phyloP scores from a whole-genome alignment of 2,888 invertebrate species.

The Allolobophora icterica region DNA sequence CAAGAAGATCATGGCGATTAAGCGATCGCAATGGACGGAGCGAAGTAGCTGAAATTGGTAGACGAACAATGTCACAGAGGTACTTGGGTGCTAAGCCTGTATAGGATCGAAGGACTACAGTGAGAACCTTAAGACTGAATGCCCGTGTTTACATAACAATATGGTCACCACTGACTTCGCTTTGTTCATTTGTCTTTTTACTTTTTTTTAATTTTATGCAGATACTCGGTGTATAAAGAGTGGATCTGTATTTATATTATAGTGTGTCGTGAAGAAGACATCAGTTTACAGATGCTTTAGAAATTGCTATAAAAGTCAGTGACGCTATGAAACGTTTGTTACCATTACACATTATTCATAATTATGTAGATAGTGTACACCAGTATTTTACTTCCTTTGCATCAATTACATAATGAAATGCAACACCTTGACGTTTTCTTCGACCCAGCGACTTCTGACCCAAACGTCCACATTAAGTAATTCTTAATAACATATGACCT shows the following conservation, averaged over 20 bases:
- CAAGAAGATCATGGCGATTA: too few relatives aligned
- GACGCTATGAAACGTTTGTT: not conserved
- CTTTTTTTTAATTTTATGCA: not conserved
- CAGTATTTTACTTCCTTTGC: not conserved
- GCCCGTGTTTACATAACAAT: too few relatives aligned
- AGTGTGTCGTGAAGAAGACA: not conserved
- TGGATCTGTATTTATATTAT: too few relatives aligned
- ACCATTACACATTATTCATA: not conserved
- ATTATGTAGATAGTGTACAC: not conserved
- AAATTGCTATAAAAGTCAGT: not conserved
- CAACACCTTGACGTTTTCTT: not conserved
- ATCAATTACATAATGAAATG: not conserved
- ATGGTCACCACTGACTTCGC: too few relatives aligned
- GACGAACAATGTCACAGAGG: too few relatives aligned
- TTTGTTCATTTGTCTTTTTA: too few relatives aligned
- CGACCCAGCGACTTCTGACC: not conserved
- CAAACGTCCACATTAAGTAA: not conserved
- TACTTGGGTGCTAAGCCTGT: too few relatives aligned
- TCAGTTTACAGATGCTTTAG: not conserved
- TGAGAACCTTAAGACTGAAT: too few relatives aligned
- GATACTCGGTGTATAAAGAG: not conserved
- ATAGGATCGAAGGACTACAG: too few relatives aligned
- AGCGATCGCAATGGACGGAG: too few relatives aligned
- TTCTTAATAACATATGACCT: too few relatives aligned
- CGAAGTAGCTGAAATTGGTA: too few relatives aligned